Conservation (phyloP, 2,888 invertebrate species). For the Odontocolon sp. region DNA sequence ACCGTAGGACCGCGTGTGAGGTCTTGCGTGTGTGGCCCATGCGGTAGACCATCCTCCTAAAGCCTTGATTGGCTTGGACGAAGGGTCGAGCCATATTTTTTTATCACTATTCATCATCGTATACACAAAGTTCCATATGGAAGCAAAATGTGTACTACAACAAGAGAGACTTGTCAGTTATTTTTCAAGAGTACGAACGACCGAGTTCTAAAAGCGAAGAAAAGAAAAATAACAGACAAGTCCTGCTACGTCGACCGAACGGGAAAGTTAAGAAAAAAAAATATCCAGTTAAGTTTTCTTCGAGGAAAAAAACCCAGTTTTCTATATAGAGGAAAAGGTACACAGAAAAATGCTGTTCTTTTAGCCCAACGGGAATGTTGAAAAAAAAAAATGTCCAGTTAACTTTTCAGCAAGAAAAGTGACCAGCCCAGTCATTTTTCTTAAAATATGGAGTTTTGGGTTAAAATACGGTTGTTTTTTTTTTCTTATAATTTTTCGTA, state of each 20-base stretch:
- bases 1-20: conserved; percentile 68
- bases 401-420: conserved; percentile 34
- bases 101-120: conserved; percentile 15
- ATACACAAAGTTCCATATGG: neutral
- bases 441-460: conserved; percentile 71
- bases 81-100: conserved; percentile 24
- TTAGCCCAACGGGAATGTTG: conserved; percentile 38
- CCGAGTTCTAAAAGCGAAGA: too few species aligned
- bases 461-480: conserved; percentile 74
- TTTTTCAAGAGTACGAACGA: too few species aligned
- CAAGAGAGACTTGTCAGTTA: neutral
- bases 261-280: too few species aligned
- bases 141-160: neutral
- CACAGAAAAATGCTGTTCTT: conserved; percentile 9
- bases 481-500: neutral
- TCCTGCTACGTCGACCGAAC: too few species aligned
- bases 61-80: conserved; percentile 46
- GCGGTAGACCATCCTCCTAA: conserved; percentile 43
- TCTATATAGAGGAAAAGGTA: conserved; percentile 12
- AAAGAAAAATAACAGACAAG: too few species aligned
- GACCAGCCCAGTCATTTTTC: conserved; percentile 11
- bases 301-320: conserved; percentile 34
- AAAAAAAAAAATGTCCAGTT: conserved; percentile 59
- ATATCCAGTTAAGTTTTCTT: conserved; percentile 33
- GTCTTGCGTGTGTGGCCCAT: conserved; percentile 64